These are phyloP conservation scores for Pelusios castaneus DNA, from an alignment of 2,113 vertebrate genomes.

Conservation along the genomic window DNA sequence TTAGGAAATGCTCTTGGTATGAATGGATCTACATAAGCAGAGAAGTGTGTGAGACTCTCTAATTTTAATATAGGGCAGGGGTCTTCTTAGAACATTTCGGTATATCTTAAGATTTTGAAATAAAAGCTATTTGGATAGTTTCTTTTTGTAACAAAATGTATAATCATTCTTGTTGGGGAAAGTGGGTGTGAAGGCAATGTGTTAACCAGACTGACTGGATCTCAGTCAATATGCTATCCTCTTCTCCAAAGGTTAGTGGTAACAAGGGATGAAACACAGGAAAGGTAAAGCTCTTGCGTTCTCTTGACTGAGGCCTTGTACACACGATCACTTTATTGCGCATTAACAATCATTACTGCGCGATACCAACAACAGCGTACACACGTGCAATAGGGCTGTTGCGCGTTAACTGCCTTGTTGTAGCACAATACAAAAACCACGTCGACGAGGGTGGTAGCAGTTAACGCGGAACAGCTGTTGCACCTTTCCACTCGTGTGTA, in stretches of 20 bases:
- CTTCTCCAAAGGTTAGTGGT: background rate
- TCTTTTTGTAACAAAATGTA: background rate
- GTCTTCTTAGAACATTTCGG: background rate
- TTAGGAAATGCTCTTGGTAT: background rate
- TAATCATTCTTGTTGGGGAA: background rate
- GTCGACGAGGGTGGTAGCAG: too few species aligned
- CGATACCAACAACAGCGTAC: too few species aligned
- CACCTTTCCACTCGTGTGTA: too few species aligned
- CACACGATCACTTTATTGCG: too few species aligned
- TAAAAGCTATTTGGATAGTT: background rate
- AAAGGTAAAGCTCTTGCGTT: background rate
- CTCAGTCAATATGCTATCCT: background rate
- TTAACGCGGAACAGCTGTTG: too few species aligned
- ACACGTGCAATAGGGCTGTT: too few species aligned
- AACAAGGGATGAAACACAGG: background rate
- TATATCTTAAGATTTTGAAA: background rate
- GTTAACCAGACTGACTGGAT: background rate
- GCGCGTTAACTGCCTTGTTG: too few species aligned
- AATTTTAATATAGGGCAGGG: background rate
- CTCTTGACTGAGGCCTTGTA: too few species aligned
- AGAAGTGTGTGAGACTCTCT: background rate
- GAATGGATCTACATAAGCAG: background rate
- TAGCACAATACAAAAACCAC: too few species aligned
- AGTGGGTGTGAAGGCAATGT: accelerated
- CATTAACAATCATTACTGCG: too few species aligned